These are phyloP conservation scores for Zygogramma bicolorata DNA, from an alignment of 2,888 invertebrate species.

Conservation along the genomic window DNA sequence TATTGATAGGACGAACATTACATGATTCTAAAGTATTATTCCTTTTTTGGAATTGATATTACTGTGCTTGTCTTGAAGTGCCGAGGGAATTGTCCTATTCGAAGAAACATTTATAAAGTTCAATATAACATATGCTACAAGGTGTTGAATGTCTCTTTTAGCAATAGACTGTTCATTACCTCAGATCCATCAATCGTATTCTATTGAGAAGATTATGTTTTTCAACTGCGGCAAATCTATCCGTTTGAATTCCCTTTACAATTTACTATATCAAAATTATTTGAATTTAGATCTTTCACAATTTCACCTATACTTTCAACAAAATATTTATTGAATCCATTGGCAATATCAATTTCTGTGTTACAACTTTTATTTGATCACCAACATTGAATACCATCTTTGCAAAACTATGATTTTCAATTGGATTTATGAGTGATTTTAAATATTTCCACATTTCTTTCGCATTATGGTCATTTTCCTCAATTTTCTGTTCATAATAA, in stretches of 20 bases:
- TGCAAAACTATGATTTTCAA: too few relatives aligned
- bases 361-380: too few relatives aligned
- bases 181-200: constrained; percentile 8
- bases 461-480: too few relatives aligned
- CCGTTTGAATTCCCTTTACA: background rate
- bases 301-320: too few relatives aligned
- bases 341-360: too few relatives aligned
- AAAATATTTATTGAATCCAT: too few relatives aligned
- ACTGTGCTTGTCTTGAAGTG: background rate
- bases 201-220: constrained; percentile 16
- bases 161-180: constrained; percentile 11
- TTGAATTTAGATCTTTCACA: background rate
- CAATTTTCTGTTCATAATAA: too few relatives aligned
- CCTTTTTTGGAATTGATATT: background rate
- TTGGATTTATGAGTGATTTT: too few relatives aligned
- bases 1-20: background rate
- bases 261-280: background rate
- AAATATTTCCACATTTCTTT: too few relatives aligned
- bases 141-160: constrained; percentile 14
- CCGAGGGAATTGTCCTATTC: background rate
- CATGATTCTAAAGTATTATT: background rate
- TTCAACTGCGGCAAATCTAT: constrained; percentile 6
- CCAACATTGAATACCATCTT: too few relatives aligned
- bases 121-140: constrained; percentile 7
- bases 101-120: background rate